Conservation (phyloP, 2,888 invertebrate genomes). For the Eledone cirrhosa region DNA sequence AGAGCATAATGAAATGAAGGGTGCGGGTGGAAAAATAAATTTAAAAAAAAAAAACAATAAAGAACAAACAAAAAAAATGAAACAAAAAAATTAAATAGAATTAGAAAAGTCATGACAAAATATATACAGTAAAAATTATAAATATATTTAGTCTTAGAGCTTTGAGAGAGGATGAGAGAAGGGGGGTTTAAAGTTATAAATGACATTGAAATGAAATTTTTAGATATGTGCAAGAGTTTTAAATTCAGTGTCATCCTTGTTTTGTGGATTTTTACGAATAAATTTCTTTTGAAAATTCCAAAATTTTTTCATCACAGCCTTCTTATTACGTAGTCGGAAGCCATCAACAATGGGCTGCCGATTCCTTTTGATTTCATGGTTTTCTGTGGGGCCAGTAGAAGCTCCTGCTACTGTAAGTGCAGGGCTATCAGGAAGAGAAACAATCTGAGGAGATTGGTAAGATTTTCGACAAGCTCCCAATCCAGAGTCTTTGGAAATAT, state of each 20-base stretch:
- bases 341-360: background rate
- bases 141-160: no score
- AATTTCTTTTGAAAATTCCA: conserved; percentile 26
- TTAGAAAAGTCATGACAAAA: no score
- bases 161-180: no score
- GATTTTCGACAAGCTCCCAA: conserved; percentile 18
- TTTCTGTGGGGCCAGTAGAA: background rate
- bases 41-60: no score
- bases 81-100: no score
- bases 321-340: conserved; percentile 22
- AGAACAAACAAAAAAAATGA: no score
- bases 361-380: background rate
- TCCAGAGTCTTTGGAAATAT: conserved; percentile 22
- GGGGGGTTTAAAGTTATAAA: no score
- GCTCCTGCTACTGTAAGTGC: background rate
- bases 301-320: conserved; percentile 27
- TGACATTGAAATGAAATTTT: background rate
- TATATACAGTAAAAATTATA: no score
- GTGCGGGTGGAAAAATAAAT: no score
- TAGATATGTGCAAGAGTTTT: conserved; percentile 14
- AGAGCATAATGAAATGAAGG: no score
- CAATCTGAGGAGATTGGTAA: no score
- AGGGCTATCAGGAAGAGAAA: background rate
- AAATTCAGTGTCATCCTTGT: conserved; percentile 17
- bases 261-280: background rate